A percentile compares a stretch with the other conserved stretches of the same genome.
Conservation (phyloP, 2,113 vertebrate species). For the Illadopsis cleaveri region DNA sequence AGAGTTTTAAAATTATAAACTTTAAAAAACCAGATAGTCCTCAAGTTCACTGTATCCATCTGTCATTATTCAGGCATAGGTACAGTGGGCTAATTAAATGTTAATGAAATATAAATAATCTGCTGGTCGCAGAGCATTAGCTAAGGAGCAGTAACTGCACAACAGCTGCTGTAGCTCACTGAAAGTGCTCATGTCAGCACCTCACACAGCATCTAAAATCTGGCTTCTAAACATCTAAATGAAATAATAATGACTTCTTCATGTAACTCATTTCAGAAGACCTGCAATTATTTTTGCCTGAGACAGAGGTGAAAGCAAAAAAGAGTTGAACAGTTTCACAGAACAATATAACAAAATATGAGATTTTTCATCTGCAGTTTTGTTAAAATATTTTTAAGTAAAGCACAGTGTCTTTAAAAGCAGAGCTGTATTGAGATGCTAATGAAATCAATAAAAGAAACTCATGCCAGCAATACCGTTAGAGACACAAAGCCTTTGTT, state of each 20-base stretch:
- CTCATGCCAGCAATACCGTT: neutral
- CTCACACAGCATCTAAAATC: constrained; percentile 31
- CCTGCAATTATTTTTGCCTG: constrained; percentile 16
- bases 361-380: neutral
- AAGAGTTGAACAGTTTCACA: neutral
- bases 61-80: constrained; percentile 59
- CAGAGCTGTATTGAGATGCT: neutral
- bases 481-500: neutral
- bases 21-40: neutral
- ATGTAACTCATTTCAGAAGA: constrained; percentile 7
- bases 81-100: constrained; percentile 68
- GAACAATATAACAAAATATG: neutral
- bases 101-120: constrained; percentile 74
- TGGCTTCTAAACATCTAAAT: constrained; percentile 35
- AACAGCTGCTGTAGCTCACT: constrained; percentile 63
- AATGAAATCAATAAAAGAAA: neutral
- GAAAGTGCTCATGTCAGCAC: constrained; percentile 63
- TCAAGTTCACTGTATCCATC: constrained; percentile 51
- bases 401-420: neutral
- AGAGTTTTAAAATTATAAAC: neutral
- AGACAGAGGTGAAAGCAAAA: constrained; percentile 4
- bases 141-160: constrained; percentile 44
- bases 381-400: neutral
- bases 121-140: constrained; percentile 48
- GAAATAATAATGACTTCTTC: constrained; percentile 46